Base-by-base conservation (phyloP, 2,113 vertebrate genomes). In the Eublepharis macularius region DNA sequence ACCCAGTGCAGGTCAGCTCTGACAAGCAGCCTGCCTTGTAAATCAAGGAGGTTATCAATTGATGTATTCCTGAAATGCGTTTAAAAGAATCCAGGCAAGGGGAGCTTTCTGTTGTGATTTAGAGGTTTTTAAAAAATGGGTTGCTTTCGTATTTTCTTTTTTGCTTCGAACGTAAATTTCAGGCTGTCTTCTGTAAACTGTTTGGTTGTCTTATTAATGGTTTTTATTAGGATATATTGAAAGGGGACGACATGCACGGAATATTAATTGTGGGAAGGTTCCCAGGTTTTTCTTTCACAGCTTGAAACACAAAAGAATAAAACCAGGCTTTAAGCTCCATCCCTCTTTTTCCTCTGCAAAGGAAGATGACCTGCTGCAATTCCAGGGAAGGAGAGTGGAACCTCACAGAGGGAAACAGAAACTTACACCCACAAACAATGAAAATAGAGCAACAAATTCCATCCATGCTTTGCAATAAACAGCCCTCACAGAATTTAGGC, bases 11-110 rank as follows among this genome's bases (percentile, higher is more conserved):
- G 92, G 91, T 91, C 92, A 94, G 86, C 86, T 82, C 73, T 87
- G 92, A 92, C 92, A 90, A 91, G 92, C 87, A 85, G 91, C 86
- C 85, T 92, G 60, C 66, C 86, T 41, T 87, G 88, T 92, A 92
- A 70, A 86, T 75, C 1, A 0, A n/a, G 39, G 77, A 92, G 90
- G 91, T 92, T 87, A 93, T 83, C 88, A 86, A 76, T 84, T 83
- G 43, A 82, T 57, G 57, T 49, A 39, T 82, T 84, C 85, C 91
- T 81, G 36, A 94, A 90, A 88, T 70, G 81, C 80, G 60, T 83
- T 89, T 87, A 83, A 85, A 84, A 84, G 32, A 34, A 92, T 76
- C 85, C 76, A 84, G 49, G 69, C 8, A 17, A 9, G 21, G 41
- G 39, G 14, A 47, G 32, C 41, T 45, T 29, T 34, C 21, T 26